Base-by-base conservation (phyloP, 2,888 invertebrate species). In the Sarcophaga variegata region DNA sequence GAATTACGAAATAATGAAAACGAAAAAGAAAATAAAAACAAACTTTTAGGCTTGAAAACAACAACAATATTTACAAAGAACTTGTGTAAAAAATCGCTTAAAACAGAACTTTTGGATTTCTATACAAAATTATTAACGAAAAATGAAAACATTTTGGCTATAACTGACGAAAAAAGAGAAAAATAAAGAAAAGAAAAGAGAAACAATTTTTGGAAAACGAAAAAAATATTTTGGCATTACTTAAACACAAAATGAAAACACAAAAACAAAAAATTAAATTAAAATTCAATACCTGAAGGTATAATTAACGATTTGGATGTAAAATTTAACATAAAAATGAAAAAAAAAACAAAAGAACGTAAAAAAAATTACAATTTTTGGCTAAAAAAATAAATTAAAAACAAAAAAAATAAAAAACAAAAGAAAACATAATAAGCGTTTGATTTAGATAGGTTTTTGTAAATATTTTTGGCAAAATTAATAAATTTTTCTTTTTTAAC, bases 361-460 rank as follows among this genome's bases (percentile, higher is more conserved):
- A 72, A 74, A 63, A 67, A 66, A 81, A 77, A 83, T 22, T 62
- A 77, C n/a, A 14, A 54, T 64, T 81, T 87, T 88, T 88, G 87
- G 88, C 87, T 87, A 83, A 87, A 37, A 87, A 63, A 82, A 80
- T 88, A 67, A 78, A 81, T 79, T 71, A 76, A 81, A 80, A 71
- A 85, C 47, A 78, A 49, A 49, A 87, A 66, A 82, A 80, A 88
- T 49, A 78, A 72, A 81, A 80, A 71, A 86, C 47, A 78, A 54
- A 54, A 54, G 37, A 37, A 37, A 37, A 37, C 37, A 37, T 37
- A 54, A 78, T 71, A 81, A 77, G 83, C 85, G 87, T 89, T 90
- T 91, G 90, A 91, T 91, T 91, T 92, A 91, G 90, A 91, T 91
- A 92, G 90, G 92, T 91, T 92, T 93, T 93, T 93, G 93, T 93